Conservation (phyloP, 2,113 vertebrate species). For the Pterocles gutturalis region DNA sequence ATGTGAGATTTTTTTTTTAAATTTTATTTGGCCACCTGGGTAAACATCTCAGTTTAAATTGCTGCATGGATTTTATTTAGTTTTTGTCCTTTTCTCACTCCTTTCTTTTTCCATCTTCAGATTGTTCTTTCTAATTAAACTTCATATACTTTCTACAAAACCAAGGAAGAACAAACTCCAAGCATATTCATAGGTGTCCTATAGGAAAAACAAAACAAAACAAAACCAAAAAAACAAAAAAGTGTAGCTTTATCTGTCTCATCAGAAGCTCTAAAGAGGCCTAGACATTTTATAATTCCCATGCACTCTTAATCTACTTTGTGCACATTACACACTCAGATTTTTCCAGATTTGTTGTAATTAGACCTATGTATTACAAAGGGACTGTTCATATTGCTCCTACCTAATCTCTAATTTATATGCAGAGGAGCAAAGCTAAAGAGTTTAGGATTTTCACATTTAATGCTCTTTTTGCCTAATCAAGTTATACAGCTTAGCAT, state of each 20-base stretch:
- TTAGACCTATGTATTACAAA: conserved; percentile 68
- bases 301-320: conserved; percentile 55
- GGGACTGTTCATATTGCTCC: conserved; percentile 10
- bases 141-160: not conserved
- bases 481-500: conserved; percentile 53
- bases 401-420: conserved; percentile 72
- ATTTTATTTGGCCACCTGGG: not conserved
- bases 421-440: conserved; percentile 60
- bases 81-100: not conserved
- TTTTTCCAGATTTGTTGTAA: conserved; percentile 60
- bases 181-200: not conserved
- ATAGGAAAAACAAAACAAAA: not conserved
- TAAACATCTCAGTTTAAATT: not conserved
- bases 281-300: conserved; percentile 25
- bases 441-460: conserved; percentile 68
- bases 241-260: not conserved
- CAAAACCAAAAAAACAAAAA: not conserved
- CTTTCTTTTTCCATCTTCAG: not conserved
- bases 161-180: not conserved
- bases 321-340: conserved; percentile 46
- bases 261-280: conserved; percentile 50
- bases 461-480: conserved; percentile 67
- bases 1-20: not conserved
- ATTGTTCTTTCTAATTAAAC: not conserved
- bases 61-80: not conserved